These are phyloP conservation scores for Scaptomyza caliginosa DNA, from an alignment of 2,888 invertebrate genomes.

Conservation along the genomic window DNA sequence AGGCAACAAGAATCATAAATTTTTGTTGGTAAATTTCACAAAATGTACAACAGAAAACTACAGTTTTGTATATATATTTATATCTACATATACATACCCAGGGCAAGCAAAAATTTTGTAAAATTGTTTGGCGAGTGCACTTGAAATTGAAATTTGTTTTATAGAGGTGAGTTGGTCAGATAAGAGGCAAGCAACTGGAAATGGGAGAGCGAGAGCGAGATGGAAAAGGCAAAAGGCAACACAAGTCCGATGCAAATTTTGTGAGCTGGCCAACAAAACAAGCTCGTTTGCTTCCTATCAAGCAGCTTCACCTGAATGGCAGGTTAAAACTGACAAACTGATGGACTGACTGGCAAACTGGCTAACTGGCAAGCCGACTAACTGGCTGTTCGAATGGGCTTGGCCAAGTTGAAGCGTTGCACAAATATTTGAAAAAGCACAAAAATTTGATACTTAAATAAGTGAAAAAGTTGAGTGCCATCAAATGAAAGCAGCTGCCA, in stretches of 20 bases:
- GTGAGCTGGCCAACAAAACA: constrained; percentile 57
- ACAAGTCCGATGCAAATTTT: constrained; percentile 57
- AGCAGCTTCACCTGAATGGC: constrained; percentile 52
- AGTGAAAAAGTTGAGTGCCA: constrained; percentile 66
- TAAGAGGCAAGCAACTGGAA: constrained; percentile 41
- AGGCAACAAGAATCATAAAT: constrained; percentile 64
- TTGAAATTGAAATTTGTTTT: constrained; percentile 74
- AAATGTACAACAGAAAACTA: constrained; percentile 33
- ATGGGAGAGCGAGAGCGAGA: not conserved
- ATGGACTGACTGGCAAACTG: constrained; percentile 23
- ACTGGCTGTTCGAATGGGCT: constrained; percentile 16
- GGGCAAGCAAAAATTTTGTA: constrained; percentile 55
- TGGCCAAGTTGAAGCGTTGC: constrained; percentile 64
- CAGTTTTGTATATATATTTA: not conserved
- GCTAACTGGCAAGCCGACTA: constrained; percentile 11
- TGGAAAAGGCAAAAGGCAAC: not conserved
- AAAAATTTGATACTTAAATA: constrained; percentile 76
- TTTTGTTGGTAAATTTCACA: constrained; percentile 56
- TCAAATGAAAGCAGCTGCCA: constrained; percentile 56
- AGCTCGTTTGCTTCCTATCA: constrained; percentile 70
- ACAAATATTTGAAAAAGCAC: constrained; percentile 77
- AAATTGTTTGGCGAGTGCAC: constrained; percentile 73
- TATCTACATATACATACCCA: constrained; percentile 23
- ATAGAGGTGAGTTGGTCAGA: constrained; percentile 32
- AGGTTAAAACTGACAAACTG: constrained; percentile 21